phyloP scores from a whole-genome alignment of 2,797 vertebrate genomes.

The Choloepus didactylus region DNA sequence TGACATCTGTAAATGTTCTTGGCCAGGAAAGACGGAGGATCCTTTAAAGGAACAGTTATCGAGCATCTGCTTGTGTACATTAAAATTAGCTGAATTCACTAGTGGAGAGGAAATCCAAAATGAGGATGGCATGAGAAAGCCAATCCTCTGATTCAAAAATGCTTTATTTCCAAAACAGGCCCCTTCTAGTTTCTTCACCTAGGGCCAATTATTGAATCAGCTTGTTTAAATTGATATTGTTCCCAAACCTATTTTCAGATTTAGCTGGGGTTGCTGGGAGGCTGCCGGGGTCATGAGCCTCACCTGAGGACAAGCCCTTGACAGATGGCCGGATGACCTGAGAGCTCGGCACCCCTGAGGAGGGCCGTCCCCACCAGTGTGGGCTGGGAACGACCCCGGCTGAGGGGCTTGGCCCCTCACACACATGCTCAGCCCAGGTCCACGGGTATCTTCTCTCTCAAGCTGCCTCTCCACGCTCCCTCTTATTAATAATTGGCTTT shows the following conservation, averaged over 20 bases:
- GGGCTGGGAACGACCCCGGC: not conserved
- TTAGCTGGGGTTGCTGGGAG: conserved; percentile 29
- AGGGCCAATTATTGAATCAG: conserved; percentile 33
- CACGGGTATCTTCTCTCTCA: not conserved
- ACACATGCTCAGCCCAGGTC: not conserved
- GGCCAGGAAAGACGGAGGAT: not conserved
- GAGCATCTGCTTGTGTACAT: not conserved
- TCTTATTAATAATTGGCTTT: conserved; percentile 21
- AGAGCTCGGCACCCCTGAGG: not conserved
- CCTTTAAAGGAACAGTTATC: not conserved
- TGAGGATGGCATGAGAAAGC: not conserved
- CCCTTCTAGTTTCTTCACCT: conserved; percentile 42
- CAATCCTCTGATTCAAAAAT: conserved; percentile 35
- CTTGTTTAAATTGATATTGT: not conserved
- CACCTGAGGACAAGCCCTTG: not conserved
- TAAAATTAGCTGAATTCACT: conserved; percentile 6
- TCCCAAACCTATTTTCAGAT: conserved; percentile 54
- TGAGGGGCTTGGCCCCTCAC: not conserved
- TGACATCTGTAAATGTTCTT: not conserved
- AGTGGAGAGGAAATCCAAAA: not conserved
- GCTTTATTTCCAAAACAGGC: conserved; percentile 29
- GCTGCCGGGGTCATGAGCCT: not conserved
- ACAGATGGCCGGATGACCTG: too few relatives aligned
- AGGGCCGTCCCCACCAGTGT: not conserved
- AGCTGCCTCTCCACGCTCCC: not conserved